Percentiles rank a stretch among this genome's conserved stretches.
phyloP scores from a whole-genome alignment of 2,113 vertebrate genomes.

The Lycaon pictus region DNA sequence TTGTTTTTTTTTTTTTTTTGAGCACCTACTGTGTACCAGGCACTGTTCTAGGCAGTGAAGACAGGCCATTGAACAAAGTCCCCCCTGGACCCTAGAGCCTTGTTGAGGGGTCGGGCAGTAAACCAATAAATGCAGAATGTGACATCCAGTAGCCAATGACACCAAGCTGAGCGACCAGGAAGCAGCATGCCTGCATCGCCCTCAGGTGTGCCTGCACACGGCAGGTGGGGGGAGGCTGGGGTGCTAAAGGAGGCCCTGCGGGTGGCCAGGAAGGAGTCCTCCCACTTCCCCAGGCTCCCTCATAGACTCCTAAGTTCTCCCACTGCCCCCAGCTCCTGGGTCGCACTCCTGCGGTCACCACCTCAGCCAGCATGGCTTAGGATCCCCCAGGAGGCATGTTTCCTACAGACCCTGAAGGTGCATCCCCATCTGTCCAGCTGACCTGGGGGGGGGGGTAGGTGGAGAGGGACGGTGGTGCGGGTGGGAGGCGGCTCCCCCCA shows the following conservation, averaged over 20 bases:
- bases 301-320: background rate
- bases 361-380: background rate
- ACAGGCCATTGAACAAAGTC: background rate
- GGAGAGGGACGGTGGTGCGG: background rate
- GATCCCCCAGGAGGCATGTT: background rate
- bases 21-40: background rate
- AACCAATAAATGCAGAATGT: background rate
- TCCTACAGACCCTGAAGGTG: background rate
- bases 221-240: accelerated
- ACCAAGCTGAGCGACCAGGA: background rate
- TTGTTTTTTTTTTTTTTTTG: background rate
- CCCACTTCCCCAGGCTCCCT: background rate
- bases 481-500: background rate
- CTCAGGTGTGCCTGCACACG: background rate
- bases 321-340: background rate
- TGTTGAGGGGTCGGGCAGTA: background rate
- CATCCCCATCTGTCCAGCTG: background rate
- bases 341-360: background rate
- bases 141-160: background rate
- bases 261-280: background rate
- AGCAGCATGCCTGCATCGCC: background rate
- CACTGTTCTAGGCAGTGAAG: background rate
- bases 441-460: no score
- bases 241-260: background rate
- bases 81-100: background rate